Percentiles rank a stretch among this genome's conserved stretches.
phyloP scores from a whole-genome alignment of 2,888 invertebrate genomes.

The Poecilus cupreus region DNA sequence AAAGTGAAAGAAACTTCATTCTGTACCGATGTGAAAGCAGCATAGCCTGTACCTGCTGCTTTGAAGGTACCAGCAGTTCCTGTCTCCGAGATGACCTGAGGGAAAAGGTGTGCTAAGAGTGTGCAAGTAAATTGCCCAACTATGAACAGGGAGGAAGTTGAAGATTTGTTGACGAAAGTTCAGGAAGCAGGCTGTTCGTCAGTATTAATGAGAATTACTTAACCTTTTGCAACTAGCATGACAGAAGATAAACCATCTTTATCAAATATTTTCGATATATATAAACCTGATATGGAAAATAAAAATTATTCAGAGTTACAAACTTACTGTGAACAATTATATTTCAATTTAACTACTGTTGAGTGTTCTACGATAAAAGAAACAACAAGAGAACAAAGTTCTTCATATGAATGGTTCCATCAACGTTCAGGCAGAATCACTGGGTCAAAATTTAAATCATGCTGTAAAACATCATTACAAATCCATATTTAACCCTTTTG shows the following conservation, averaged over 20 bases:
- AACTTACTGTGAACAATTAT: conserved; percentile 19
- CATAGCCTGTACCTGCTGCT: conserved; percentile 35
- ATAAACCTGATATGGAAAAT: not conserved
- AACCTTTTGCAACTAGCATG: conserved; percentile 49
- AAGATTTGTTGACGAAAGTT: not conserved
- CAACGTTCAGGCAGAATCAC: conserved; percentile 60
- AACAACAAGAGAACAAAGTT: not conserved
- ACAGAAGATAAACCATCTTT: not conserved
- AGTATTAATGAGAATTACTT: conserved; percentile 50
- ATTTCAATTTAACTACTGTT: not conserved
- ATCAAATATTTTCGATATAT: not conserved
- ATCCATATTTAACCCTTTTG: conserved; percentile 55
- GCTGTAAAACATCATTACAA: conserved; percentile 21
- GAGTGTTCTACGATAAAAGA: not conserved
- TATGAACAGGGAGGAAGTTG: not conserved
- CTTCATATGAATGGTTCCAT: conserved; percentile 42
- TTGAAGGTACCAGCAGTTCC: not conserved
- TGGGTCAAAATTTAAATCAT: conserved; percentile 52
- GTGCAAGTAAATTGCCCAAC: not conserved
- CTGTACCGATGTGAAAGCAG: conserved; percentile 55
- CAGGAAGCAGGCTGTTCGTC: conserved; percentile 18
- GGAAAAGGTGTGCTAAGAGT: not conserved
- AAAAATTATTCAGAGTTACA: not conserved
- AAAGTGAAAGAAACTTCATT: conserved; percentile 7
- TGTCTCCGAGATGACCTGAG: not conserved